phyloP scores from a whole-genome alignment of 2,113 vertebrate genomes.

The Tautogolabrus adspersus region DNA sequence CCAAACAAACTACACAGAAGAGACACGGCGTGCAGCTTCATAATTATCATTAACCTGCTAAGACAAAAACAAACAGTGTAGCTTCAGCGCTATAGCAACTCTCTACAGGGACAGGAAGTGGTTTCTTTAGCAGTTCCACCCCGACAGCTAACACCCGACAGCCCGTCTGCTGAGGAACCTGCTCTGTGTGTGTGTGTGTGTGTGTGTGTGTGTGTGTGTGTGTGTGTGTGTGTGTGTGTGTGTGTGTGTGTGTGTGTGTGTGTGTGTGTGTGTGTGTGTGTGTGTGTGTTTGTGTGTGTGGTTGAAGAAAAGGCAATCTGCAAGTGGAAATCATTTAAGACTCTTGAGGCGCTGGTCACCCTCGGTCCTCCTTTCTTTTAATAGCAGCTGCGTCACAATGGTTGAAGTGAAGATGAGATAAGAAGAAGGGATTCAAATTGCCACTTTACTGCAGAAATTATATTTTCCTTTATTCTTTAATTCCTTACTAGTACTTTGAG shows the following conservation, averaged over 20 bases:
- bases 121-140: constrained; percentile 55
- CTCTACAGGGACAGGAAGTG: constrained; percentile 74
- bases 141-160: neutral
- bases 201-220: neutral
- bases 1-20: neutral
- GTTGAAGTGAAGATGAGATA: neutral
- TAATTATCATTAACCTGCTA: constrained; percentile 10
- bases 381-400: neutral
- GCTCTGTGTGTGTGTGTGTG: neutral
- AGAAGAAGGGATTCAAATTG: too few relatives aligned
- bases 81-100: constrained; percentile 35
- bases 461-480: too few relatives aligned
- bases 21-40: constrained; percentile 11
- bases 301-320: neutral
- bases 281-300: constrained; percentile 1
- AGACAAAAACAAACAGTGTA: constrained; percentile 34
- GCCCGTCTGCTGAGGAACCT: constrained; percentile 13
- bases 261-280: neutral
- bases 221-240: constrained; percentile 1
- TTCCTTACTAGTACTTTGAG: too few relatives aligned
- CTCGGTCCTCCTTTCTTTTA: neutral
- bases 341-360: neutral
- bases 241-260: neutral
- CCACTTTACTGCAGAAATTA: too few relatives aligned
- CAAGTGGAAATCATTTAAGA: neutral